A percentile compares a stretch with the other conserved stretches of the same genome.
Conservation (phyloP, 2,113 vertebrate genomes). For the Rhinopithecus roxellana region DNA sequence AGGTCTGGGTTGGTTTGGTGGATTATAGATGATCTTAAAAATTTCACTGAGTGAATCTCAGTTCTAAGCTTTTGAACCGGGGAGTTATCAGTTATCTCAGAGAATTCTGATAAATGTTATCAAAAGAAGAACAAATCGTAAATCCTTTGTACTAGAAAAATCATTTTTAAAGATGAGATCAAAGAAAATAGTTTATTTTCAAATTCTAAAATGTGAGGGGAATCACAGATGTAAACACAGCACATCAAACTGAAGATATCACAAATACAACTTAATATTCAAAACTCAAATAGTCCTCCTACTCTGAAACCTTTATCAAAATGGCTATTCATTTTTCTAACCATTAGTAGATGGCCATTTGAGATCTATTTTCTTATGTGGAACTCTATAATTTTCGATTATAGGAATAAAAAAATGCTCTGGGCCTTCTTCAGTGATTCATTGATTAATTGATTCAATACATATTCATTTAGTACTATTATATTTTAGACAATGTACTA, state of each 20-base stretch:
- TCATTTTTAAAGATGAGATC: neutral
- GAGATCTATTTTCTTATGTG: neutral
- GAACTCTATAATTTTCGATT: neutral
- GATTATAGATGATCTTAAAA: neutral
- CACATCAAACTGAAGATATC: neutral
- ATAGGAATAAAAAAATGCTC: neutral
- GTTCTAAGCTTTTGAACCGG: neutral
- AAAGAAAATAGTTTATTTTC: neutral
- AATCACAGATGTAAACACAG: neutral
- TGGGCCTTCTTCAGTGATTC: neutral
- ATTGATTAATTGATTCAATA: neutral
- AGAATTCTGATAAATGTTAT: constrained; percentile 41
- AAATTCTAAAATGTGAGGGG: constrained; percentile 5
- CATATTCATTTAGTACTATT: neutral
- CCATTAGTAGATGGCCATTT: neutral
- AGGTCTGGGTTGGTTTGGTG: neutral
- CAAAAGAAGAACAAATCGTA: constrained; percentile 50
- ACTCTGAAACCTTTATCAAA: constrained; percentile 7
- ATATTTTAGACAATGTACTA: neutral
- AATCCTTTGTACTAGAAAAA: constrained; percentile 44
- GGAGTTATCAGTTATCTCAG: constrained; percentile 47
- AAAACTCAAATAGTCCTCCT: neutral
- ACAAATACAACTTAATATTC: neutral
- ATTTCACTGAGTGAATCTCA: constrained; percentile 18
- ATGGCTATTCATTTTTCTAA: neutral